phyloP scores from a whole-genome alignment of 2,888 invertebrate species.

The Eremobia ochroleuca region DNA sequence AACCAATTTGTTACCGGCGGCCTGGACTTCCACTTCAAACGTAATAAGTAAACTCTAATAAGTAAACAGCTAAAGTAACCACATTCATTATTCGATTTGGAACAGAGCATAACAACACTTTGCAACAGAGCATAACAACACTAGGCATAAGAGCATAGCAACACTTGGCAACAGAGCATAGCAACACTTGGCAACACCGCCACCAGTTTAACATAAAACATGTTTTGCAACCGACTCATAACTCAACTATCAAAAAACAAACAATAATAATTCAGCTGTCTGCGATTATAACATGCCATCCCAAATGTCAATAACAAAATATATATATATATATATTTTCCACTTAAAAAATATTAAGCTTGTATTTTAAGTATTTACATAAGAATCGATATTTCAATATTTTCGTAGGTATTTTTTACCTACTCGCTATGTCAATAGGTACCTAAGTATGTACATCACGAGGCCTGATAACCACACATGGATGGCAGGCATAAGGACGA shows the following conservation, averaged over 20 bases:
- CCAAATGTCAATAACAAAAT: slow-evolving; percentile 51
- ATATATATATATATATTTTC: too few species aligned
- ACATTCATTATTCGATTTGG: not conserved
- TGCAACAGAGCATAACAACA: slow-evolving; percentile 23
- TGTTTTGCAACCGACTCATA: slow-evolving; percentile 22
- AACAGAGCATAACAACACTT: not conserved
- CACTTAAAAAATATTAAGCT: slow-evolving; percentile 23
- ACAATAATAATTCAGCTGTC: slow-evolving; percentile 52
- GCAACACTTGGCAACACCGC: slow-evolving; percentile 40
- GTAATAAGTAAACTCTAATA: too few species aligned
- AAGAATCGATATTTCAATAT: slow-evolving; percentile 14
- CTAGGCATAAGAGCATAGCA: too few species aligned
- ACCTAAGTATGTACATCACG: not conserved
- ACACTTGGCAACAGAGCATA: slow-evolving; percentile 11
- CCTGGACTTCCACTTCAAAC: not conserved
- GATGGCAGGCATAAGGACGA: slow-evolving; percentile 44
- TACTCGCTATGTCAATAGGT: slow-evolving; percentile 12
- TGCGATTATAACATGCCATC: slow-evolving; percentile 27
- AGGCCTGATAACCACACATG: not conserved
- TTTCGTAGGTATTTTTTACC: slow-evolving; percentile 19
- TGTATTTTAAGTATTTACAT: slow-evolving; percentile 31
- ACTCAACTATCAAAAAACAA: slow-evolving; percentile 31
- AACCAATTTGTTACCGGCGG: too few species aligned
- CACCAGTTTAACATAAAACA: slow-evolving; percentile 8
- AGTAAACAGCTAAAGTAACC: not conserved